Evolutionary conservation across 2,113 vertebrate genomes (phyloP), one percentile per base, ranked within the genome.

Genomic region (Circaetus gallicus): DNA sequence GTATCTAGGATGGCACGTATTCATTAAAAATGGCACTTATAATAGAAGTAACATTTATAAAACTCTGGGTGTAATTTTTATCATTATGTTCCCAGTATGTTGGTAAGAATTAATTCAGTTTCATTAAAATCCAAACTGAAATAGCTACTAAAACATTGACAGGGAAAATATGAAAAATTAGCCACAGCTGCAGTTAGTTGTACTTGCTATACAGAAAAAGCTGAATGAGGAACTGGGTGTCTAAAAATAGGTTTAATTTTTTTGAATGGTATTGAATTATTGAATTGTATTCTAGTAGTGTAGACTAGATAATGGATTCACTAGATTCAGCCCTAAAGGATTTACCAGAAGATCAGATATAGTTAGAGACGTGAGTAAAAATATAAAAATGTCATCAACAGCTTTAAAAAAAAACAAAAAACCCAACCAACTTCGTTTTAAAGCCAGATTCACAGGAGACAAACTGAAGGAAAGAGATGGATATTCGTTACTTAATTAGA

Each of bases 211-310:
- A 20, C 25, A 65, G 70, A 80, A 95, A 92, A 92, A 91, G 21
- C 65, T 95, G 86, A 95, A 93, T 90, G 94, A 94, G 42, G 56
- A 93, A 10, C 34, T 15, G 20, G 59, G 32, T 40, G 49, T 36
- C 89, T 88, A 95, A 95, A 95, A 90, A 80, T 85, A 95, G 40
- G 3, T 31, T 53, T 36, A 1, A 4, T 18, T 70, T 58, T 52
- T 62, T 50, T 3, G 4, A 62, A 50, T 91, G 45, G 31, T 58
- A 94, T 80, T 89, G 77, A 95, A 91, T 95, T 84, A 91, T 85
- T 91, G 83, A 94, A 71, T 86, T 79, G 81, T 32, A 95, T 97
- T 94, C 77, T 90, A 72, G 81, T 50, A 92, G 49, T 58, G 77
- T 79, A 82, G 77, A 65, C 43, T 49, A 80, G 49, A 76, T 95